phyloP scores from a whole-genome alignment of 2,888 invertebrate species.

The Apocheima hispidaria region DNA sequence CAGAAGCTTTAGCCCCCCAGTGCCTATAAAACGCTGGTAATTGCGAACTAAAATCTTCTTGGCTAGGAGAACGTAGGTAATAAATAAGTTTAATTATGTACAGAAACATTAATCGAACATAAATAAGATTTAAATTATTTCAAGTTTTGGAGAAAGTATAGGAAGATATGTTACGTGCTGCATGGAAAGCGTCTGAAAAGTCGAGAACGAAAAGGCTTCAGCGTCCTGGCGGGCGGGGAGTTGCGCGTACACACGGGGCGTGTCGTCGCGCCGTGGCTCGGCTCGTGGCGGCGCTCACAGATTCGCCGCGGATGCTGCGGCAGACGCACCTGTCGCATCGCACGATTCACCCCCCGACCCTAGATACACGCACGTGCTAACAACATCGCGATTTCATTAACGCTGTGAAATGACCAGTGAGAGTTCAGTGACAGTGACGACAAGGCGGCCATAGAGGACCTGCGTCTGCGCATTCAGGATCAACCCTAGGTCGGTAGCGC shows the following conservation, averaged over 20 bases:
- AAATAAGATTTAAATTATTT: slow-evolving; percentile 7
- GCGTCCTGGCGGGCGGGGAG: slow-evolving; percentile 69
- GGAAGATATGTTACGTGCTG: slow-evolving; percentile 17
- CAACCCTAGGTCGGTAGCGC: slow-evolving; percentile 77
- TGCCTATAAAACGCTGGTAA: slow-evolving; percentile 23
- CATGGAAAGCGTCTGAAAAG: slow-evolving; percentile 58
- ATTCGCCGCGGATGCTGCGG: slow-evolving; percentile 80
- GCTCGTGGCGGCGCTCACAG: slow-evolving; percentile 53
- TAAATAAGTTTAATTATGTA: slow-evolving; percentile 10
- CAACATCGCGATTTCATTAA: slow-evolving; percentile 48
- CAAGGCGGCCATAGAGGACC: slow-evolving; percentile 51
- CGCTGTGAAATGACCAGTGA: slow-evolving; percentile 72
- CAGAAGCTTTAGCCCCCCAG: slow-evolving; percentile 28
- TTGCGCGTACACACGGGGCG: slow-evolving; percentile 76
- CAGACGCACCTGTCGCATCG: slow-evolving; percentile 71
- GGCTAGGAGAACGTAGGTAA: slow-evolving; percentile 5
- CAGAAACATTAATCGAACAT: not conserved
- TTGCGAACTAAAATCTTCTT: slow-evolving; percentile 18
- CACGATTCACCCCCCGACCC: slow-evolving; percentile 47
- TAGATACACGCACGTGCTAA: slow-evolving; percentile 51
- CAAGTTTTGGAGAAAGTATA: slow-evolving; percentile 21
- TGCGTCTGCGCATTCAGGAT: slow-evolving; percentile 66
- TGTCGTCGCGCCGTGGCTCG: slow-evolving; percentile 50
- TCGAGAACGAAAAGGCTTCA: slow-evolving; percentile 60
- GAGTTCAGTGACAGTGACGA: slow-evolving; percentile 72